Conservation (phyloP, 2,113 vertebrate species). For the Globicephala melas region DNA sequence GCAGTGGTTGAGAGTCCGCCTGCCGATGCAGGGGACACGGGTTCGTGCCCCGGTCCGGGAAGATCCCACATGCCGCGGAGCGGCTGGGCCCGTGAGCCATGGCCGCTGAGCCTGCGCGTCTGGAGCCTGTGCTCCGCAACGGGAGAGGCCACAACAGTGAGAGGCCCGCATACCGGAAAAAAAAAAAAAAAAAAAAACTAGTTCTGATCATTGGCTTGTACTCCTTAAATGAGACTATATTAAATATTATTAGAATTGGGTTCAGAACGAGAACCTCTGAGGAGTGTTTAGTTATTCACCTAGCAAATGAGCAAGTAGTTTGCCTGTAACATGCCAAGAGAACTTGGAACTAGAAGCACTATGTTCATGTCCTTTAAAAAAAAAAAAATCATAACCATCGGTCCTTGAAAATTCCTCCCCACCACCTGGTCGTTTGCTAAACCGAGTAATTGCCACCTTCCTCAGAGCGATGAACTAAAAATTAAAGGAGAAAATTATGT, state of each 20-base stretch:
- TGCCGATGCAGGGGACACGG: no score
- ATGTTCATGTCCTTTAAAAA: neutral
- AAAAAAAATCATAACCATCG: neutral
- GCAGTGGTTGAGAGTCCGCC: no score
- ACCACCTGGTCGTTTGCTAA: neutral
- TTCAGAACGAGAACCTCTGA: neutral
- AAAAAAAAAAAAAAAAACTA: neutral
- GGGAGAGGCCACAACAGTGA: no score
- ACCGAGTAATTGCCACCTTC: neutral
- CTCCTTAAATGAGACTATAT: neutral
- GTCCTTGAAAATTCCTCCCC: neutral
- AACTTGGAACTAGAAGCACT: neutral
- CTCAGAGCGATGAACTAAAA: neutral
- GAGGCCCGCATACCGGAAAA: fast-evolving
- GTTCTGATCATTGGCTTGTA: neutral
- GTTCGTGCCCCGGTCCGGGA: no score
- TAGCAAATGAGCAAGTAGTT: neutral
- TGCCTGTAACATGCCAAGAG: neutral
- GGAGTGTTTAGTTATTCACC: neutral
- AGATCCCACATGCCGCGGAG: no score
- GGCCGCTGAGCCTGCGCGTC: no score
- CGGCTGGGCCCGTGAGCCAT: no score
- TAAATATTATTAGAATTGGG: neutral
- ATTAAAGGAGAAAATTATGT: neutral
- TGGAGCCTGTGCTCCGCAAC: no score